Evolutionary conservation across 53 echinoderm and acorn worm species (phyloP), one percentile per base, ranked within the genome.

Genomic region (Mesocentrotus franciscanus): DNA sequence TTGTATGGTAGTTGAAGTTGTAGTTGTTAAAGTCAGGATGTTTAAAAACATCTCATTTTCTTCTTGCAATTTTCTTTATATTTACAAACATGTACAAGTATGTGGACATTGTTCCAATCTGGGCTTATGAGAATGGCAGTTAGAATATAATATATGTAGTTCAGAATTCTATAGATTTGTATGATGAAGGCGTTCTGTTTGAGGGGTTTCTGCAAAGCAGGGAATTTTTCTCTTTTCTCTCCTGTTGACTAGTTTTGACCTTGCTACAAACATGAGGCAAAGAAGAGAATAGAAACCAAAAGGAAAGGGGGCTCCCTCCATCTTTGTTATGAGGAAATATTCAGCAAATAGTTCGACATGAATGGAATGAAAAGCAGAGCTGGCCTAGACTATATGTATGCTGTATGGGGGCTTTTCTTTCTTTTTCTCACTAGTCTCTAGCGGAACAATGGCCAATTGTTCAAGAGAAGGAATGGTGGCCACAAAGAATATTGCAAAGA

Each of bases 401-500:
- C 87, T 26, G 87, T 29, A 26, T 58, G 56, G 87, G 75, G 58
- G 58, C 58, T 87, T 87, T 58, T 87, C 29, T 4, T 29, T 87
- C 12, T 27, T 10, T n/a, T 12, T 8, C 56, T 87, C n/a, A 14
- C 57, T 87, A 87, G 87, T 87, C 17, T 14, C 59, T 56, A 11
- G 58, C 87, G n/a, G 87, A 59, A 87, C 87, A 87, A 87, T 87
- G 58, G 12, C 87, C 87, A 87, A 87, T 87, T 87, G 87, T 87
- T 58, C 0, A 49, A 36, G 42, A 72, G 42, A 36, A 42, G 22
- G 29, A 87, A 87, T 87, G 87, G 59, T 57, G 57, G 87, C 59
- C 6, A 12, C 26, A 29, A 29, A 42, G 87, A 87, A 87, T 87
- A 58, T 87, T n/a, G 87, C 7, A 1, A 14, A 87, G 29, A 87